Base-by-base conservation (phyloP, 2,888 invertebrate genomes). In the Malthinus seriepunctatus region DNA sequence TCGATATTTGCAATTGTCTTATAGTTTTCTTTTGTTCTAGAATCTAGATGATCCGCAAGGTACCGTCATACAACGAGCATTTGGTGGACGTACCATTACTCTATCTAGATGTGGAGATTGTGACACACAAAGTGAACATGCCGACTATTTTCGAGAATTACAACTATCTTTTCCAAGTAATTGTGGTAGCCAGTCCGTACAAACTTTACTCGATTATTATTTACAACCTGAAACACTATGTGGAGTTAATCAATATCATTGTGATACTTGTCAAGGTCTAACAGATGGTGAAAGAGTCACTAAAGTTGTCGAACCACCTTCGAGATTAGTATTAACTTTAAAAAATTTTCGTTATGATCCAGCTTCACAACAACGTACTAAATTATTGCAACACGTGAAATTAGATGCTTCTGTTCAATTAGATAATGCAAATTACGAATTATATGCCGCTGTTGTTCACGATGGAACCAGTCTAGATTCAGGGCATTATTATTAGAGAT, bases 401-500 rank as follows among this genome's bases (percentile, higher is more conserved):
- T 62, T 78, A 47, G 76, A 84, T 83, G 65, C 86, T 85, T 65
- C 81, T 79, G 66, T 86, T 84, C 75, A 85, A 85, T 71, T 84
- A 82, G 64, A 71, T 5, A 60, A 65, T 11, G 83, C 84, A 56
- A 80, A 82, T 11, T 94, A 92, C 75, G 82, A 83, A 35, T 78
- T 95, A 32, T 92, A 91, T 73, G 91, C 92, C 0, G 91, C 92
- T 0, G 89, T 95, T 0, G 88, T 95, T 0, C 95, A 95, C 76
- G 87, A 88, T 0, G 95, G 95, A 1, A 85, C 86, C 14, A 90
- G 89, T 49, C 87, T 92, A 63, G 91, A 94, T 72, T 89, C 90
- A 0, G 95, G 94, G 0, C 95, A 95, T 74, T 95, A 95, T 75
- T 93, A 91, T 75, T n/a, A n/a, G n/a, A n/a, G n/a, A n/a, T n/a